Conservation (phyloP, 2,888 invertebrate species). For the Athetis lepigone region DNA sequence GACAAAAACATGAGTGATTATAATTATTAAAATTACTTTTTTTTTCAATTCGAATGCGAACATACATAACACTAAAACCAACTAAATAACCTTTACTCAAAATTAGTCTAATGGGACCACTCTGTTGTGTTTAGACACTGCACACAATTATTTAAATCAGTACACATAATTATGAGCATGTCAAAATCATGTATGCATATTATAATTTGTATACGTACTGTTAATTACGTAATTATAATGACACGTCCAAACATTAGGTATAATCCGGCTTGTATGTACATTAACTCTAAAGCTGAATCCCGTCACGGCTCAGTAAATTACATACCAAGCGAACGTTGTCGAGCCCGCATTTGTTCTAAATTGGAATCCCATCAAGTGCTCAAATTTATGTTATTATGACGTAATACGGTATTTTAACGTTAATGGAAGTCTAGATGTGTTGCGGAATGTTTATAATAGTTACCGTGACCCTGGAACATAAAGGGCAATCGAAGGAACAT, state of each 20-base stretch:
- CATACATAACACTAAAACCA: too few species aligned
- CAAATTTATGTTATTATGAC: constrained; percentile 46
- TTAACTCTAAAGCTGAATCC: constrained; percentile 30
- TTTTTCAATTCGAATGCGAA: too few species aligned
- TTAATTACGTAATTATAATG: constrained; percentile 26
- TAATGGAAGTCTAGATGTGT: constrained; percentile 28
- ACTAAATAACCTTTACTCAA: constrained; percentile 2
- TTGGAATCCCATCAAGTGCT: constrained; percentile 53
- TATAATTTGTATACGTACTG: constrained; percentile 7
- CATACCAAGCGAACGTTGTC: constrained; percentile 24
- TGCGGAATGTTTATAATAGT: too few species aligned
- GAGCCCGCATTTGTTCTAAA: constrained; percentile 37
- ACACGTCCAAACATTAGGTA: constrained; percentile 21
- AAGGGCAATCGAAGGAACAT: too few species aligned
- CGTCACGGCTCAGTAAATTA: constrained; percentile 36
- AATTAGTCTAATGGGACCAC: background rate
- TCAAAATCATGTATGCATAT: constrained; percentile 1
- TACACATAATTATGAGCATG: constrained; percentile 5
- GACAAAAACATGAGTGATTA: too few species aligned
- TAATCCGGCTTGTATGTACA: constrained; percentile 1
- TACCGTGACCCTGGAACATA: too few species aligned
- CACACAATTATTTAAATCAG: constrained; percentile 6
- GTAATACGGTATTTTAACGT: constrained; percentile 37
- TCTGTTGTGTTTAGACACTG: constrained; percentile 13
- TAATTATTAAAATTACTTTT: too few species aligned